phyloP scores from a whole-genome alignment of 2,888 invertebrate species.

The Trissonchulus latispiculum region DNA sequence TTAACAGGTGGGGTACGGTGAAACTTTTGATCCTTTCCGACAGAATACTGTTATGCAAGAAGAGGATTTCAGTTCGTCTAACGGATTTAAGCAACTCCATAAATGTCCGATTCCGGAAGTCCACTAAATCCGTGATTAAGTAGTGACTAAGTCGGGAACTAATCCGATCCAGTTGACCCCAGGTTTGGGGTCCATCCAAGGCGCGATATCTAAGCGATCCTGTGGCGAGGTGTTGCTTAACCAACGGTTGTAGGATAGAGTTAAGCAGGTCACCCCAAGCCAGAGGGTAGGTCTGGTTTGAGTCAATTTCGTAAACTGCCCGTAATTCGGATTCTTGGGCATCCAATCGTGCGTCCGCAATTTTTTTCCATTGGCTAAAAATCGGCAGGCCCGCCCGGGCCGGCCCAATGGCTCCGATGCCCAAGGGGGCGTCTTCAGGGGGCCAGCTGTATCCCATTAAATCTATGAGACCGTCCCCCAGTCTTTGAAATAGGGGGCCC shows the following conservation, averaged over 20 bases:
- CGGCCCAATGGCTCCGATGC: not conserved
- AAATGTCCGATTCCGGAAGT: too few species aligned
- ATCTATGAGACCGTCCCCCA: not conserved
- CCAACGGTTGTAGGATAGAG: not conserved
- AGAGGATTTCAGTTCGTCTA: too few species aligned
- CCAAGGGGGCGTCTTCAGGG: not conserved
- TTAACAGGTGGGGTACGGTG: too few species aligned
- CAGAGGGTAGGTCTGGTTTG: not conserved
- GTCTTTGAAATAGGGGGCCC: not conserved
- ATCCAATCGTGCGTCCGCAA: not conserved
- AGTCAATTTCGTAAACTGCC: too few species aligned
- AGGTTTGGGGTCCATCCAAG: not conserved
- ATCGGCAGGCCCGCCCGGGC: not conserved
- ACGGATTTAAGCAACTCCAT: too few species aligned
- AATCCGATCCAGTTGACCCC: not conserved
- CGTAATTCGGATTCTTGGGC: not conserved
- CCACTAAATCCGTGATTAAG: too few species aligned
- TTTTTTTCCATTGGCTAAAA: not conserved
- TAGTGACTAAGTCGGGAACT: not conserved
- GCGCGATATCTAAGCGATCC: not conserved
- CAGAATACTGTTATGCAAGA: too few species aligned
- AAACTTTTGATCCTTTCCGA: too few species aligned
- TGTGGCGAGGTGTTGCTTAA: not conserved
- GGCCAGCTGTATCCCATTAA: not conserved
- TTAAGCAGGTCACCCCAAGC: not conserved